Evolutionary conservation across 2,888 invertebrate genomes (phyloP).

Genomic region (Pseudococcus jackbeardsleyi): DNA sequence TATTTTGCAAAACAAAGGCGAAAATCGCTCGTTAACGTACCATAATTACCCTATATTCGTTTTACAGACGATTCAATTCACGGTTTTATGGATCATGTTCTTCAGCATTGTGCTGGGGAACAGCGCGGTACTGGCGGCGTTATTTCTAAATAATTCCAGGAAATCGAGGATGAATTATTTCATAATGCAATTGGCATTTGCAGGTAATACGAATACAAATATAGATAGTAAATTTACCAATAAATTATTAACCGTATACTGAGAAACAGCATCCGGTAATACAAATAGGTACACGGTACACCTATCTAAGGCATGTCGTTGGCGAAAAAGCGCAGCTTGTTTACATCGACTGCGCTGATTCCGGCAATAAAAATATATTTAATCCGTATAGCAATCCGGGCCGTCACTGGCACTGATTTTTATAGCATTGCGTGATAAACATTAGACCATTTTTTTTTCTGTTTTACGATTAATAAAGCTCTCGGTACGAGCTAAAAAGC

Average conservation of each 20-base stretch:
- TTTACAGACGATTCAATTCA: conserved; percentile 87
- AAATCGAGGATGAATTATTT: conserved; percentile 96
- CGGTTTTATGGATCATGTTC: conserved; percentile 88
- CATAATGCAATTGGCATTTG: conserved; percentile 91
- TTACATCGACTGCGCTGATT: neutral
- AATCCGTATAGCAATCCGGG: neutral
- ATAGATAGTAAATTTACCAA: conserved; percentile 16
- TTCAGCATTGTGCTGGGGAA: conserved; percentile 89
- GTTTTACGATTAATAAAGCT: conserved; percentile 15
- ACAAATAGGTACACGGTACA: neutral
- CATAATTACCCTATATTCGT: conserved; percentile 60
- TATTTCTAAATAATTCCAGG: conserved; percentile 84
- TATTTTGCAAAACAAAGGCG: neutral
- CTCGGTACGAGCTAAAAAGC: neutral
- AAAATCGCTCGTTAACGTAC: neutral
- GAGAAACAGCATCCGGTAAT: neutral
- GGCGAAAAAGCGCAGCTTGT: neutral
- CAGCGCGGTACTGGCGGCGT: conserved; percentile 86
- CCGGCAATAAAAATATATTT: conserved; percentile 34
- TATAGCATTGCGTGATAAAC: conserved; percentile 15
- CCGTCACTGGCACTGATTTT: conserved; percentile 15
- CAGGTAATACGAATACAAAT: conserved; percentile 76
- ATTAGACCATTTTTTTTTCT: neutral
- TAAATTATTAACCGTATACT: conserved; percentile 10
- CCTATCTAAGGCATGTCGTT: neutral